Evolutionary conservation across 2,797 vertebrate genomes (phyloP), one percentile per base, ranked within the genome.

Genomic region (Arremon aurantiirostris): DNA sequence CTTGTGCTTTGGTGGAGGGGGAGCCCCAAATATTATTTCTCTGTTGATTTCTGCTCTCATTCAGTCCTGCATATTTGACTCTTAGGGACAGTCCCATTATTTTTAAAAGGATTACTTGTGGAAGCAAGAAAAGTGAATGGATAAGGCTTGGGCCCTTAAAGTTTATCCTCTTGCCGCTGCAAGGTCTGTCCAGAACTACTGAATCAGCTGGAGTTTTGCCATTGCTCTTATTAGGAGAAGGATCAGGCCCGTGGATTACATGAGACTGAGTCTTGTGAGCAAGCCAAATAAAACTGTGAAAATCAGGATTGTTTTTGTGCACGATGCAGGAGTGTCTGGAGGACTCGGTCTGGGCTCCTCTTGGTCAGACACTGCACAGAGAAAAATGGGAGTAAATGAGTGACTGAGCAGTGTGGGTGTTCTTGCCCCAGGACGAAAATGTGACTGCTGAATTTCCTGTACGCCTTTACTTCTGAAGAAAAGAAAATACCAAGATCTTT

Each of bases 181-280:
- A 83, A 63, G 65, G 49, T 89, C 75, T 89, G 27, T 84, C 71
- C 75, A 89, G 75, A 93, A 9, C 64, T 77, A 92, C 65, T 89
- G 90, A 92, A 90, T 76, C 83, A 73, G 77, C 52, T 96, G 94
- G 84, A 92, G 50, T 91, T 94, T 91, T 89, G 89, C 82, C 89
- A 86, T 63, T 91, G 63, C 59, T 88, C 76, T 91, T 91, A 86
- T 52, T 88, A 88, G 86, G 82, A 79, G 93, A 87, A 92, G 91
- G 92, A 93, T 95, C 86, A 78, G 89, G 89, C 82, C 84, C 3
- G 0, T 69, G 66, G 72, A 83, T 95, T 91, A 78, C 19, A 39
- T 50, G 90, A 77, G 64, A 18, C 85, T 52, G 68, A 68, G 52
- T 78, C 87, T 91, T 90, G 82, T 69, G 73, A 94, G 49, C 76